A percentile compares a stretch with the other conserved stretches of the same genome.
These are phyloP conservation scores for Teleiodes luculella DNA, from an alignment of 2,888 invertebrate species.

Conservation along the genomic window DNA sequence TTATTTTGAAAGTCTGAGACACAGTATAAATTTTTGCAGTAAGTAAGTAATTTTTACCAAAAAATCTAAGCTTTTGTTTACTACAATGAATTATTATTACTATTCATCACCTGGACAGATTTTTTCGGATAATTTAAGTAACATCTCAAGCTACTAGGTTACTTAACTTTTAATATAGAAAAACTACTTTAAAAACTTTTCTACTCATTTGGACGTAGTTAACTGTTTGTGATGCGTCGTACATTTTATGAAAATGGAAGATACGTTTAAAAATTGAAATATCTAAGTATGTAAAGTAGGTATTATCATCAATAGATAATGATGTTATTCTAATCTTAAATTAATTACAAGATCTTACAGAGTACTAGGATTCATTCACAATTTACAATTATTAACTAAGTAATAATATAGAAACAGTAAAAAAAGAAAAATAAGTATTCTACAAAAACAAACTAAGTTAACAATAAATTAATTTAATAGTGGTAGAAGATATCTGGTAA, in stretches of 20 bases:
- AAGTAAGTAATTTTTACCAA: too few relatives aligned
- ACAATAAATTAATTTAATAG: not conserved
- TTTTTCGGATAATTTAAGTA: too few relatives aligned
- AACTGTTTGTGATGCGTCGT: constrained; percentile 44
- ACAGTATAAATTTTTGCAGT: too few relatives aligned
- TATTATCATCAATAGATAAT: constrained; percentile 40
- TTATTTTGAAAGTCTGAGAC: not conserved
- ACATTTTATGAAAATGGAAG: constrained; percentile 37
- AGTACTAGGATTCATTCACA: constrained; percentile 71
- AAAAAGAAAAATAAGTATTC: constrained; percentile 5
- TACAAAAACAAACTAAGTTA: not conserved
- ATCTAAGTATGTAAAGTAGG: constrained; percentile 1
- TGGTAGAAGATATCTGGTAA: not conserved
- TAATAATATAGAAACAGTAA: constrained; percentile 16
- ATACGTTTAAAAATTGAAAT: constrained; percentile 20
- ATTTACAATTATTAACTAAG: constrained; percentile 45
- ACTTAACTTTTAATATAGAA: constrained; percentile 28
- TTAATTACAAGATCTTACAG: constrained; percentile 51
- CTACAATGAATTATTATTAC: too few relatives aligned
- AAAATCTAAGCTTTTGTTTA: too few relatives aligned
- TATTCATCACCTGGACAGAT: too few relatives aligned
- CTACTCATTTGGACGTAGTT: constrained; percentile 42
- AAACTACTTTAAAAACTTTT: constrained; percentile 34
- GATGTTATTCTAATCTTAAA: constrained; percentile 39
- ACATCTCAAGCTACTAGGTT: too few relatives aligned